Evolutionary conservation across 2,113 vertebrate genomes (phyloP), one percentile per base, ranked within the genome.

Genomic region (Harpagus bidentatus): DNA sequence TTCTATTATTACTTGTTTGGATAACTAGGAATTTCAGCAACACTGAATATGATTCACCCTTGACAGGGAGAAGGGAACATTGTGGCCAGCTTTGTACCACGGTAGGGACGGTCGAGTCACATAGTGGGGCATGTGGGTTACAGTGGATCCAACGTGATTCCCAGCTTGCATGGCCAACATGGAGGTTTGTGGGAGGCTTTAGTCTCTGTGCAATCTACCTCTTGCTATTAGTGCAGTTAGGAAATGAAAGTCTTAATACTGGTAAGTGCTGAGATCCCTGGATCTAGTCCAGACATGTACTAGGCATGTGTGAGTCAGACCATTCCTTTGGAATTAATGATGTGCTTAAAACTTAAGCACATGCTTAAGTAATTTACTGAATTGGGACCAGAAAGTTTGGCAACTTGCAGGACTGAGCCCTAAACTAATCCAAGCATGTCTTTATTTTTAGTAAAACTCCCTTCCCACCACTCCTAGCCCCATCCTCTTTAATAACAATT

Each of bases 321-420:
- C 4, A 73, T 87, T 96, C 95, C 91, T 94, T 55, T 94, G 94
- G 89, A 95, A 97, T 77, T 86, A 78, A 82, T 91, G 93, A 88
- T 93, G 84, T 91, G 91, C 82, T 95, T 94, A 91, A 87, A 95
- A 94, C 50, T 95, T 90, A 95, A 81, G 93, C 50, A 81, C 93
- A 95, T 93, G 50, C 84, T 88, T 96, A 97, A 96, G 50, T 90
- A 95, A 96, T 96, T 96, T 97, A 90, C 84, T 88, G 93, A 91
- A 97, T 67, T 90, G 42, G n/a, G 89, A 96, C 59, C 78, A 95
- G 93, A 94, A 96, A 91, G 4, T 67, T 91, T 95, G 91, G 84
- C 87, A 88, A 22, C 31, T 71, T 74, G 25, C 15, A 71, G 31
- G 13, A 86, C 8, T 91, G 74, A 96, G 78, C 23, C 55, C 66